Conservation (phyloP, 2,888 invertebrate species). For the Slavum lentiscoides region DNA sequence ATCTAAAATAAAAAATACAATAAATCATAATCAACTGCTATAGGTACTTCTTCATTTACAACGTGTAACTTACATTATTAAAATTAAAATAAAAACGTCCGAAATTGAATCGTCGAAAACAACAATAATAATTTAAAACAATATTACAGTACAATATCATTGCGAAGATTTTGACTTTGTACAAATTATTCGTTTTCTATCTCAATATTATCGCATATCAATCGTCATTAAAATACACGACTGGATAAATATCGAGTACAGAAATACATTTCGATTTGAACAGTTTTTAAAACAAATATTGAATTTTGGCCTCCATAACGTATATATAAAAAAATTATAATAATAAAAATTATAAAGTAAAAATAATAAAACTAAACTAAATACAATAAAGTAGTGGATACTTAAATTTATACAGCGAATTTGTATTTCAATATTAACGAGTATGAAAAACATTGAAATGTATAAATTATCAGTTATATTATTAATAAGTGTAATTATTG, state of each 20-base stretch:
- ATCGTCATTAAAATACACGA: background rate
- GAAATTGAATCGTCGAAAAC: background rate
- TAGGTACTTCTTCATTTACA: background rate
- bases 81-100: slow-evolving; percentile 6
- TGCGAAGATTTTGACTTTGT: background rate
- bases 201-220: background rate
- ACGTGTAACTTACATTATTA: background rate
- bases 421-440: slow-evolving; percentile 6
- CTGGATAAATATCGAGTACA: background rate
- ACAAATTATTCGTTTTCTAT: background rate
- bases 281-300: slow-evolving; percentile 10
- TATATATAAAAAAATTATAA: too few species aligned
- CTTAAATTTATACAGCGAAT: slow-evolving; percentile 8
- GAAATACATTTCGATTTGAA: background rate
- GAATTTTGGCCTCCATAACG: background rate
- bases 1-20: background rate
- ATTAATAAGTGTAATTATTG: slow-evolving; percentile 10
- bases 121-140: background rate
- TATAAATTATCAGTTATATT: slow-evolving; percentile 13
- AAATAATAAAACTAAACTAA: slow-evolving; percentile 16
- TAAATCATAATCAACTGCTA: background rate
- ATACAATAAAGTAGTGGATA: slow-evolving; percentile 14
- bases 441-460: slow-evolving; percentile 10
- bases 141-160: background rate
- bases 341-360: slow-evolving; percentile 11